Evolutionary conservation across 2,797 vertebrate species (phyloP).

Genomic region (Diplodus puntazzo): DNA sequence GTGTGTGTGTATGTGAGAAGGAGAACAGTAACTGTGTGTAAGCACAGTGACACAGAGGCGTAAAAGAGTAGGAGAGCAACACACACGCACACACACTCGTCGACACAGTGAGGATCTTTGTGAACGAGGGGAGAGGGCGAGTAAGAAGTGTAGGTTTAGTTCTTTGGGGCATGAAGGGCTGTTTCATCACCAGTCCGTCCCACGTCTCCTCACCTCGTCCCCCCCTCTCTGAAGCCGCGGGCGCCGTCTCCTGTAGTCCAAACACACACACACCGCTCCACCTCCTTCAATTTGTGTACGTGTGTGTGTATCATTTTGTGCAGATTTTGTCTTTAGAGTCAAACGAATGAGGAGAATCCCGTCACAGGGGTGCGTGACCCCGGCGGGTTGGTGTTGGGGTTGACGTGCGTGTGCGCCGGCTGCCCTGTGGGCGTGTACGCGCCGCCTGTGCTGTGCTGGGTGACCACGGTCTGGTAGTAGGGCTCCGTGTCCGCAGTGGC

Average conservation of each 20-base stretch:
- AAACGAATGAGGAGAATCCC: slow-evolving; percentile 98
- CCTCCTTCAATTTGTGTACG: slow-evolving; percentile 40
- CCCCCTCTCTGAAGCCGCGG: slow-evolving; percentile 16
- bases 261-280: slow-evolving; percentile 28
- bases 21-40: slow-evolving; percentile 54
- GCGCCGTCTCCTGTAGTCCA: slow-evolving; percentile 50
- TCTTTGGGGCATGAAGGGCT: slow-evolving; percentile 62
- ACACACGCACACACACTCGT: slow-evolving; percentile 51
- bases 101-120: slow-evolving; percentile 61
- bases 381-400: slow-evolving; percentile 82
- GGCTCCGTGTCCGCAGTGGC: slow-evolving; percentile 87
- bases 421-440: slow-evolving; percentile 92
- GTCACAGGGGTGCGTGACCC: slow-evolving; percentile 94
- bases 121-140: slow-evolving; percentile 62
- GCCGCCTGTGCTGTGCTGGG: slow-evolving; percentile 94
- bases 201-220: slow-evolving; percentile 40
- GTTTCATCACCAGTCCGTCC: slow-evolving; percentile 47
- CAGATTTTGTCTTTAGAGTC: slow-evolving; percentile 76
- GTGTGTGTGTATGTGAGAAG: slow-evolving; percentile 44
- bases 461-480: slow-evolving; percentile 95
- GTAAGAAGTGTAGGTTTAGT: slow-evolving; percentile 66
- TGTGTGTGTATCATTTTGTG: slow-evolving; percentile 63
- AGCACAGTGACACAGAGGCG: slow-evolving; percentile 71
- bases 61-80: slow-evolving; percentile 55
- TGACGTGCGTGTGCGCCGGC: slow-evolving; percentile 81